Evolutionary conservation across 2,797 vertebrate genomes (phyloP).

Genomic region (Chiloscyllium punctatum): DNA sequence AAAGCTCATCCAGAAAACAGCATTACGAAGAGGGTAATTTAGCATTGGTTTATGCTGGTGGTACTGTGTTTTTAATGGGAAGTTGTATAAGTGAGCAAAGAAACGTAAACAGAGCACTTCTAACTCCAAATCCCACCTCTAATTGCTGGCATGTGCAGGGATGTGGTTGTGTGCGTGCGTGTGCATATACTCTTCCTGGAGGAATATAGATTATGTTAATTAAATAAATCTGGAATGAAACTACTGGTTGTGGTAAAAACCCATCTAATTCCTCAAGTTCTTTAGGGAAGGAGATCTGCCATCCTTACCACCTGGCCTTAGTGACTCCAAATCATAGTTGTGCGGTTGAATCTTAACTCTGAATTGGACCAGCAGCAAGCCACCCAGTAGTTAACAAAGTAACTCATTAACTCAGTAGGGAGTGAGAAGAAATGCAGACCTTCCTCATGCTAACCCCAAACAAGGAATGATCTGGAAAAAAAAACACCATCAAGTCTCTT

Average conservation of each 20-base stretch:
- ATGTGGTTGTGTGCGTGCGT: too few relatives aligned
- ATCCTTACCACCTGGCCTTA: background rate
- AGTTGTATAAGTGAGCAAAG: background rate
- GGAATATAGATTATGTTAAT: background rate
- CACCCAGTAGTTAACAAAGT: background rate
- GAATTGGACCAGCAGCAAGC: background rate
- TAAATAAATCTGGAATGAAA: background rate
- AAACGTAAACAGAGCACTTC: background rate
- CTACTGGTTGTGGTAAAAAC: background rate
- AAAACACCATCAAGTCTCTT: background rate
- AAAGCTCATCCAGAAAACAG: conserved; percentile 76
- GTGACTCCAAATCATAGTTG: background rate
- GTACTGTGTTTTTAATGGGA: background rate
- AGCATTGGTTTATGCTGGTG: background rate
- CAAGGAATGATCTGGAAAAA: background rate
- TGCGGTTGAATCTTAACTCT: background rate
- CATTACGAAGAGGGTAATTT: conserved; percentile 76
- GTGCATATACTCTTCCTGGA: background rate
- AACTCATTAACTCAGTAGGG: background rate
- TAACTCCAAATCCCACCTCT: background rate
- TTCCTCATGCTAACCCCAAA: background rate
- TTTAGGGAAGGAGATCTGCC: background rate
- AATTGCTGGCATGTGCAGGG: background rate
- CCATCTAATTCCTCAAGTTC: background rate
- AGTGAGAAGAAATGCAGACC: background rate